Conservation (phyloP, 2,888 invertebrate species). For the Glaucopsyche alexis region DNA sequence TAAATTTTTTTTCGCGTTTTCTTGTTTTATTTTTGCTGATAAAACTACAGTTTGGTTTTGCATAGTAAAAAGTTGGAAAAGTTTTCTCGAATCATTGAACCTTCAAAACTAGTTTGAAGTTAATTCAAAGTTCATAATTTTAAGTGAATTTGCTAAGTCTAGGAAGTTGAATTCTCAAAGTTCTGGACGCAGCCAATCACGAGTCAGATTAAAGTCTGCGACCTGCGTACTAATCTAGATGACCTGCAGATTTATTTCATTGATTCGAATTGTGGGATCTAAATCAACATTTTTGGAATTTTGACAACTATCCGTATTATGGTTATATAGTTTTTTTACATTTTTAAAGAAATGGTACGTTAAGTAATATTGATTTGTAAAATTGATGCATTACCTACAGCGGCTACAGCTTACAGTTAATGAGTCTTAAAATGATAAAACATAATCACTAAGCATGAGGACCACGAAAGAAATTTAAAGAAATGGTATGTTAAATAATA, state of each 20-base stretch:
- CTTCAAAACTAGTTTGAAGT: neutral
- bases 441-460: too few species aligned
- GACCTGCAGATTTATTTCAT: neutral
- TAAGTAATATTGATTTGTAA: too few species aligned
- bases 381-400: too few species aligned
- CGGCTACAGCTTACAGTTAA: too few species aligned
- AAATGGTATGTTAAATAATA: too few species aligned
- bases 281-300: neutral
- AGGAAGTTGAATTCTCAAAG: constrained; percentile 4
- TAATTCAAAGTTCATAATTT: neutral
- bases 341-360: too few species aligned
- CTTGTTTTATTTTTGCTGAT: neutral
- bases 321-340: too few species aligned
- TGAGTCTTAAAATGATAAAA: too few species aligned
- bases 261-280: neutral
- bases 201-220: neutral
- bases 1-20: neutral
- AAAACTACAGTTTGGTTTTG: neutral
- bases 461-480: too few species aligned
- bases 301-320: too few species aligned
- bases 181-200: neutral
- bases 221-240: neutral
- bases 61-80: neutral
- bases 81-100: neutral
- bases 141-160: constrained; percentile 12